Conservation (phyloP, 2,113 vertebrate species). For the Haemorhous mexicanus region DNA sequence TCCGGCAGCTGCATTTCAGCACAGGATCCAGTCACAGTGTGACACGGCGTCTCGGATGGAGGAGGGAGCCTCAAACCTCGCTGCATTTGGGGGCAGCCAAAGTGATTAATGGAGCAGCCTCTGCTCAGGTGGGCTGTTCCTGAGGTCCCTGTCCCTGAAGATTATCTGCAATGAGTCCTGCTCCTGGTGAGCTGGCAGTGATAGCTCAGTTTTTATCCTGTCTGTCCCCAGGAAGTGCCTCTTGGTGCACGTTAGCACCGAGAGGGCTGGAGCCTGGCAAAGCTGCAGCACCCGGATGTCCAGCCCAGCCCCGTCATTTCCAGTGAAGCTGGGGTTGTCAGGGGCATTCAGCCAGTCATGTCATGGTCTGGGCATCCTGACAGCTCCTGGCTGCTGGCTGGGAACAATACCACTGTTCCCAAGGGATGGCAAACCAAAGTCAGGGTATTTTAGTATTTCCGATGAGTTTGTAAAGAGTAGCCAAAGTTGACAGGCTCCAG, state of each 20-base stretch:
- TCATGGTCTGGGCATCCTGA: slow-evolving; percentile 31
- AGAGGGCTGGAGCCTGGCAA: neutral
- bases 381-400: neutral
- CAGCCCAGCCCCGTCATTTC: neutral
- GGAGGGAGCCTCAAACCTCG: neutral
- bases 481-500: neutral
- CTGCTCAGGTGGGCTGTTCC: neutral
- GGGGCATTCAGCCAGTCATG: neutral
- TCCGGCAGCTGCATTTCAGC: slow-evolving; percentile 50
- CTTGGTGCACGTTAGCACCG: accelerated
- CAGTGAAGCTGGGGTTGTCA: neutral
- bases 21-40: slow-evolving; percentile 40
- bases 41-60: slow-evolving; percentile 6
- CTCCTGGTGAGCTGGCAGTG: neutral
- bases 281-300: neutral
- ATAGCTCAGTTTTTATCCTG: neutral
- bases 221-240: neutral
- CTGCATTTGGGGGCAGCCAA: neutral
- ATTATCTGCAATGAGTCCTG: neutral
- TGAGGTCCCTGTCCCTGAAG: neutral
- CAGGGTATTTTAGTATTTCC: slow-evolving; percentile 12
- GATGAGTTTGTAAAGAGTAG: neutral
- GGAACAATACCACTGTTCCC: neutral
- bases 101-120: neutral
- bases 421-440: neutral